Conservation (phyloP, 2,113 vertebrate genomes). For the Chunga burmeisteri region DNA sequence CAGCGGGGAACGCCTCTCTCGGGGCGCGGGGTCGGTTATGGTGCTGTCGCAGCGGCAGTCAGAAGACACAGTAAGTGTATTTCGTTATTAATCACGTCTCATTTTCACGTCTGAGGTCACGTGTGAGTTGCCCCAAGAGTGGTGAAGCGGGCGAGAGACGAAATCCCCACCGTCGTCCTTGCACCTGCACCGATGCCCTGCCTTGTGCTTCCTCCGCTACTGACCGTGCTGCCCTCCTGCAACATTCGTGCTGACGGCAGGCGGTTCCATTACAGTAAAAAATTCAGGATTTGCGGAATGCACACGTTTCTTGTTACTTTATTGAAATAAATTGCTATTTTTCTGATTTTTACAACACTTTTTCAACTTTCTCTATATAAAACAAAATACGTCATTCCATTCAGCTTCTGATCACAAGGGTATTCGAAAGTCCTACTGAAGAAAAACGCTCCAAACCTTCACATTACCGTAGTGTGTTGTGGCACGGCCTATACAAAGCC, state of each 20-base stretch:
- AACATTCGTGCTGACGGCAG: not conserved
- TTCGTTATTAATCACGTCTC: not conserved
- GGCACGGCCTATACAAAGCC: not conserved
- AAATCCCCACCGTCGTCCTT: not conserved
- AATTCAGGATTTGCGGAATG: not conserved
- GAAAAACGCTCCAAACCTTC: not conserved
- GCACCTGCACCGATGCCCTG: rapidly evolving
- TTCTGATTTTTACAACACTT: not conserved
- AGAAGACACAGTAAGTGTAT: not conserved
- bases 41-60: not conserved
- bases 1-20: not conserved
- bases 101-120: not conserved
- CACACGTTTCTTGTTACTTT: not conserved
- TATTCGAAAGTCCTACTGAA: not conserved
- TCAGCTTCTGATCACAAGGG: not conserved
- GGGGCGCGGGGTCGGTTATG: rapidly evolving
- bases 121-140: not conserved
- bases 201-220: not conserved
- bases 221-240: not conserved
- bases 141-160: not conserved
- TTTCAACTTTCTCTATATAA: not conserved
- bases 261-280: no score
- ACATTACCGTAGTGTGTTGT: no score
- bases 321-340: not conserved
- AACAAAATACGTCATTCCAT: not conserved